phyloP scores from a whole-genome alignment of 2,797 vertebrate species.

The Hozukius guyotensis region DNA sequence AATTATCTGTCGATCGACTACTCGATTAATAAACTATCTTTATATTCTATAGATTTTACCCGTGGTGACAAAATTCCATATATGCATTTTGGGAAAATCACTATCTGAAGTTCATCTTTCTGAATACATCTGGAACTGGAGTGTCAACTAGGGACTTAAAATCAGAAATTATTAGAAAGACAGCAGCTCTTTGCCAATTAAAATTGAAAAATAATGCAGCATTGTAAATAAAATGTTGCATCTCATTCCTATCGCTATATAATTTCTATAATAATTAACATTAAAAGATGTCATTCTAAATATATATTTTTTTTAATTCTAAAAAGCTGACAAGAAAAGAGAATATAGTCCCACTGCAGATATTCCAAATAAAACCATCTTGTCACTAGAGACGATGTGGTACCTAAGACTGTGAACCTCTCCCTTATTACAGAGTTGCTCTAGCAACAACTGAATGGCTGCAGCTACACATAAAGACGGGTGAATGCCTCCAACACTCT shows the following conservation, averaged over 20 bases:
- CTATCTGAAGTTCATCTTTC: neutral
- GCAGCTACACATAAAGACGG: slow-evolving; percentile 5
- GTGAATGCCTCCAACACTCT: neutral
- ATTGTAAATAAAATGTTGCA: neutral
- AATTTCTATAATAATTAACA: neutral
- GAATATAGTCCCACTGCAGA: neutral
- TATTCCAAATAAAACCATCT: neutral
- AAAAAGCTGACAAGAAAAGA: neutral
- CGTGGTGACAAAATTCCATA: neutral
- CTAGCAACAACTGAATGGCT: slow-evolving; percentile 35
- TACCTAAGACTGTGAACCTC: neutral
- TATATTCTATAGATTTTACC: neutral
- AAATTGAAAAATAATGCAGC: neutral
- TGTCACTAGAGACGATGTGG: neutral
- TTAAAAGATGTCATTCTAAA: neutral
- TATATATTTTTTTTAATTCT: neutral
- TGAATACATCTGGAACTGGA: neutral
- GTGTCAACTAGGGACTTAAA: neutral
- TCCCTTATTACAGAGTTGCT: slow-evolving; percentile 21
- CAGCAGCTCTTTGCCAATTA: neutral
- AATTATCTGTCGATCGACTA: neutral
- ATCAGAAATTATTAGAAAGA: neutral
- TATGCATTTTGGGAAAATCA: neutral
- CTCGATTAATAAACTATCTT: neutral
- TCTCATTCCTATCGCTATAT: neutral